Conservation (phyloP, 2,113 vertebrate genomes). For the Shinisaurus crocodilurus region DNA sequence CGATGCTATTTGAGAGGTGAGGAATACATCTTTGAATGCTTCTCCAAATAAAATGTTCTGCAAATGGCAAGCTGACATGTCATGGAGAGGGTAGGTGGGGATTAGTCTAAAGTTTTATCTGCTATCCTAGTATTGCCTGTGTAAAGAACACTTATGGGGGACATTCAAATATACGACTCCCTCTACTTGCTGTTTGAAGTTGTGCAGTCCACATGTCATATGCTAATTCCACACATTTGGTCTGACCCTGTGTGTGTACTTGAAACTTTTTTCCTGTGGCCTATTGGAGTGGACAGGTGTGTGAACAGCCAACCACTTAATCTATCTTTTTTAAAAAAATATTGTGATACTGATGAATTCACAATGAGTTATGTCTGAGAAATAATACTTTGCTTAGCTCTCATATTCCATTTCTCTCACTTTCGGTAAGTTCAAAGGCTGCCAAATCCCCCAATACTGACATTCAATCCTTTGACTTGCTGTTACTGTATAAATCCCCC, state of each 20-base stretch:
- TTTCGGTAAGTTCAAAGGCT: constrained; percentile 22
- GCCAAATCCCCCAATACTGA: constrained; percentile 5
- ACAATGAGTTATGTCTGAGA: constrained; percentile 3
- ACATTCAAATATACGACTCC: not conserved
- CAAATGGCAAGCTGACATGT: no score
- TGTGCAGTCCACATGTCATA: not conserved
- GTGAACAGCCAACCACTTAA: not conserved
- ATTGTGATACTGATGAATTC: constrained; percentile 8
- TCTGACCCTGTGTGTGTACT: rapidly evolving
- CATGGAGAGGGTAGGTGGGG: no score
- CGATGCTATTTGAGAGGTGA: not conserved
- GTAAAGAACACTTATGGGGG: not conserved
- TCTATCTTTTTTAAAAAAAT: constrained; percentile 22
- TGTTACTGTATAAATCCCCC: constrained; percentile 3
- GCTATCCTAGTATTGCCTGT: not conserved
- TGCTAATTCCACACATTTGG: not conserved
- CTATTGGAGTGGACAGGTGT: not conserved
- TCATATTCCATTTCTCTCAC: constrained; percentile 14
- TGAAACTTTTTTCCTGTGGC: not conserved
- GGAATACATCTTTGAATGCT: not conserved
- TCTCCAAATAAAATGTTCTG: not conserved
- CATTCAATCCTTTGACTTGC: constrained; percentile 24
- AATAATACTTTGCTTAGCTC: constrained; percentile 30
- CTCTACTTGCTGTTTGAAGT: not conserved
- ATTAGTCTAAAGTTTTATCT: no score